Evolutionary conservation across 1,140 invertebrate species (phyloP), one percentile per base, ranked within the genome.

Genomic region (Panagrolaimus sp.): DNA sequence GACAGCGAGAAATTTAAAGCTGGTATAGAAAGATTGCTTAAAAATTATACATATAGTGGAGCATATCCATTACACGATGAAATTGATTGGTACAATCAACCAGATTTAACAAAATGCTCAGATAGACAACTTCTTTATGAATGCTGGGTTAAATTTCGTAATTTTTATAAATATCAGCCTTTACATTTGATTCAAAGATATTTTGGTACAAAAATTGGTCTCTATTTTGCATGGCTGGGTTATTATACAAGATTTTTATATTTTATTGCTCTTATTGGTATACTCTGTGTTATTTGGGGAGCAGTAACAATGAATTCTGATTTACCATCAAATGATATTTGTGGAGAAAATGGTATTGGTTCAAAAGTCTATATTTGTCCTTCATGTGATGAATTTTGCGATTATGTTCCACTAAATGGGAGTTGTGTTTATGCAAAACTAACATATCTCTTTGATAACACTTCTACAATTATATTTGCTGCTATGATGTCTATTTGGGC

Each of bases 151-250:
- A 78, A 85, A 14, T 87, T 87, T 85, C 85, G 85, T 4, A 84
- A 84, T 25, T 88, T 88, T 86, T 68, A 47, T 23, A 71, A 57
- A 31, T 71, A 23, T 71, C 91, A 93, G 78, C 91, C 91, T 0
- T 84, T 93, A n/a, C 92, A 96, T 85, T 90, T 92, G 81, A 93
- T 98, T 79, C 81, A 81, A 74, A 77, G 43, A 9, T 83, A 83
- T 72, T 87, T 87, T 75, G 87, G 87, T 8, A 87, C 87, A 68
- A 87, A 87, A 84, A 93, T 96, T 13, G 93, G 89, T 0, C 86
- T 98, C 0, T 98, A 98, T 81, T 98, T 97, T 84, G 94, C 93
- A 27, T 98, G 94, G 94, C 84, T 98, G 31, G 95, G 94, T n/a
- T 98, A 94, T 85, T 98, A 98, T 83, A 98, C 95, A 0, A 89